A percentile compares a stretch with the other conserved stretches of the same genome.
Evolutionary conservation across 2,113 vertebrate genomes (phyloP).

Genomic region (Xiphias gladius): DNA sequence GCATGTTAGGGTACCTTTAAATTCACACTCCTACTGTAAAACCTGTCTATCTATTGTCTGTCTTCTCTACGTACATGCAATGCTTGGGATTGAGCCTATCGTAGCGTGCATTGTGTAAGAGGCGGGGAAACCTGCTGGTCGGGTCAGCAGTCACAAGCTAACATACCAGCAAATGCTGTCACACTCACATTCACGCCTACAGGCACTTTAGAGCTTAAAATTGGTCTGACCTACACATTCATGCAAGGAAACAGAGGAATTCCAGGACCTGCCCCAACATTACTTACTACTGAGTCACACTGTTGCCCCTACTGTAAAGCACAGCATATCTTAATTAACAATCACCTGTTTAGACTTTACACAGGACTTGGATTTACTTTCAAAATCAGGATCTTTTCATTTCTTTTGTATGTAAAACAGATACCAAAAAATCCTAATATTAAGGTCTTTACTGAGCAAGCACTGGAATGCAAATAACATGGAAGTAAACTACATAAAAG

Average conservation of each 20-base stretch:
- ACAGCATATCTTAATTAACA: background rate
- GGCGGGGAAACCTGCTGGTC: background rate
- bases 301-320: background rate
- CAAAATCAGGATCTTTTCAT: background rate
- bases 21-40: background rate
- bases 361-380: background rate
- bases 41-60: background rate
- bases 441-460: too few species aligned
- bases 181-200: background rate
- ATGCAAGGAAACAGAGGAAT: background rate
- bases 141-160: background rate
- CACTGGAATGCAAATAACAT: background rate
- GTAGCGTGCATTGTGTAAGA: background rate
- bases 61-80: background rate
- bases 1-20: background rate
- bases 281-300: constrained; percentile 33
- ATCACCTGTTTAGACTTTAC: background rate
- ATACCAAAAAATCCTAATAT: background rate
- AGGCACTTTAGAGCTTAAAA: background rate
- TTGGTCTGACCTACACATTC: background rate
- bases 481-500: background rate
- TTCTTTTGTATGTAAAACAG: background rate
- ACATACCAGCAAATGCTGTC: background rate
- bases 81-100: background rate
- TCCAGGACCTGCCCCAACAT: constrained; percentile 3